Base-by-base conservation (phyloP, 1,140 invertebrate species). In the Dendrolimus punctatus region DNA sequence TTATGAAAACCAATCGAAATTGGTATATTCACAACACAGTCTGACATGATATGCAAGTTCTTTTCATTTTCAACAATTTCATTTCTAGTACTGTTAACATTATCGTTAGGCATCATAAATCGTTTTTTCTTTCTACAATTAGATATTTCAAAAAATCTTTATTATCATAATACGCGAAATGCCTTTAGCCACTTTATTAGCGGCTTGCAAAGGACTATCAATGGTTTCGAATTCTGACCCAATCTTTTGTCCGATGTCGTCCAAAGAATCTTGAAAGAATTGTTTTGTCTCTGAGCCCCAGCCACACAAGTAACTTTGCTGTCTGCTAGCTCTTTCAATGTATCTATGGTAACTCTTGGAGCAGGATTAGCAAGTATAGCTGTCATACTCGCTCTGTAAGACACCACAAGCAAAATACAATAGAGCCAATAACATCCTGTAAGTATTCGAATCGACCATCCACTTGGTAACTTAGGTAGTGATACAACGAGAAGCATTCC, bases 361-460 rank as follows among this genome's bases (percentile, higher is more conserved):
- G 90, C 86, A 8, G 94, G 93, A 83, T 94, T 93, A 5, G 94
- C 93, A 40, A 95, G 78, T 44, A 93, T 93, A 0, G 94, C 94
- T 0, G 94, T 95, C 90, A 96, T 92, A 57, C 93, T 95, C 0
- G 94, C 94, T 69, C 92, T 78, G 73, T 96, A 96, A 4, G 91
- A 89, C 4, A 94, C 93, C 0, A 92, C 91, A 38, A 95, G 88
- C 5, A 95, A 83, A 51, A 95, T 91, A 66, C 92, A 94, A 67
- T 95, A 96, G 0, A 95, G 71, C 94, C 94, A 95, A 81, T 95
- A 95, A 91, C 93, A 95, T 2, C 94, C 94, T 10, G 94, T 94
- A 7, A 95, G 86, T 8, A 95, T 76, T 40, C 94, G 85, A 42
- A 95, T 78, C 0, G 94, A 92, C 94, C 94, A 95, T 37, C 91